Evolutionary conservation across 2,797 vertebrate genomes (phyloP), one percentile per base, ranked within the genome.

Genomic region (Rhincodon typus): DNA sequence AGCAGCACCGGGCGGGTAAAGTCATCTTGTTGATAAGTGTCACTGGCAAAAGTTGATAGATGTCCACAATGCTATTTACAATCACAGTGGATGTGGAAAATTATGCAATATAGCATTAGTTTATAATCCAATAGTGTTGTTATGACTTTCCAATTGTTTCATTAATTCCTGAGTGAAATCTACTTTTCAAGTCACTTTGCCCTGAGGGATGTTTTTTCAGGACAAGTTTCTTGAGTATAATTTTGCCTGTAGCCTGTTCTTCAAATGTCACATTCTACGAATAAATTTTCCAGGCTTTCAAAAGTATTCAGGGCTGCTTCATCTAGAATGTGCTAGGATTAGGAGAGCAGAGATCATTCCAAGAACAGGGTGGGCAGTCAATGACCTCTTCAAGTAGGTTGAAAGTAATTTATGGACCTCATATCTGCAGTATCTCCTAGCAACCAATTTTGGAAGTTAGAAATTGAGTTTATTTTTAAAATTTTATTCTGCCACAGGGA

Each of bases 381-480:
- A 74, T 74, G 30, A 6, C 34, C 17, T 23, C n/a, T 7, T 91
- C 21, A 12, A 93, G 1, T 93, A 38, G n/a, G 42, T 67, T 69
- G 13, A n/a, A 90, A n/a, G 88, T 19, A n/a, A 66, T 25, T 66
- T 62, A 90, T 90, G 50, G 50, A 91, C 21, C 57, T 62, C 88
- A 17, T 91, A n/a, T 38, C n/a, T 38, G 34, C 17, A 91, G 17
- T 21, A 91, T n/a, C 57, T 66, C 57, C 21, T 93, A 93, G 34
- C n/a, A 93, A n/a, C 62, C n/a, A n/a, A 42, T 93, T 93, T 93
- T 93, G n/a, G 62, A 93, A 93, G 23, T 69, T 67, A 69, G n/a
- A 46, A 21, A 25, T 84, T 84, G 82, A 93, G n/a, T 93, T 93
- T 93, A 69, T 93, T 93, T 69, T 93, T 93, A 69, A 69, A 67